Percentiles rank a stretch among this genome's conserved stretches.
Conservation (phyloP, 2,113 vertebrate genomes). For the Apaloderma vittatum region DNA sequence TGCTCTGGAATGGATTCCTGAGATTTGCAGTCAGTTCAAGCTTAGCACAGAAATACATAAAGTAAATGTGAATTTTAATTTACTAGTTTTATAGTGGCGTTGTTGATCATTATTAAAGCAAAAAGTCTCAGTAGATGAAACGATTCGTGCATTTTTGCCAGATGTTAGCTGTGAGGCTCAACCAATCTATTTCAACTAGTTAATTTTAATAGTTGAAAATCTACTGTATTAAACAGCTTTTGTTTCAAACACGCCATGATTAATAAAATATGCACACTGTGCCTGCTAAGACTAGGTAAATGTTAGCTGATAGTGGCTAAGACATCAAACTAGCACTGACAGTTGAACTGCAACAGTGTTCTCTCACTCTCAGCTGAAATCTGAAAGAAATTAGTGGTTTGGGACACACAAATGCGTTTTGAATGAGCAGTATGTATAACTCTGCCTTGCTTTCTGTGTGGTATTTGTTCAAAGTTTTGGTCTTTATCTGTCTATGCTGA, state of each 20-base stretch:
- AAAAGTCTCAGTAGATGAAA: not conserved
- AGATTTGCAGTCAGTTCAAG: not conserved
- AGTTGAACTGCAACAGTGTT: not conserved
- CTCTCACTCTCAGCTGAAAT: not conserved
- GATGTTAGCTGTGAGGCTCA: not conserved
- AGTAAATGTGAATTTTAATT: not conserved
- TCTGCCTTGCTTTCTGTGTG: not conserved
- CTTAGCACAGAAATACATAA: not conserved
- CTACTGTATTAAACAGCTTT: not conserved
- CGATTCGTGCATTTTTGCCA: not conserved
- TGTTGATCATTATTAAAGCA: not conserved
- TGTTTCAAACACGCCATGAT: not conserved
- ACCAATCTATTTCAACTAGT: not conserved
- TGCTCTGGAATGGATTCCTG: not conserved
- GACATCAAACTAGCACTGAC: not conserved
- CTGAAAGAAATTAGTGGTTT: not conserved
- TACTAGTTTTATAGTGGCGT: not conserved
- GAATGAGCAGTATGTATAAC: not conserved
- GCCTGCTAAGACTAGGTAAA: not conserved
- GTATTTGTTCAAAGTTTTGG: not conserved
- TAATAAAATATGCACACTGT: not conserved
- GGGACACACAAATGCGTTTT: not conserved
- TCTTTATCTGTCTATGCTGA: not conserved
- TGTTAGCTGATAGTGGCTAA: not conserved
- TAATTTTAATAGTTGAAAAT: not conserved